Base-by-base conservation (phyloP, 92 coral and sea anemone species). In the Pocillopora grandis region DNA sequence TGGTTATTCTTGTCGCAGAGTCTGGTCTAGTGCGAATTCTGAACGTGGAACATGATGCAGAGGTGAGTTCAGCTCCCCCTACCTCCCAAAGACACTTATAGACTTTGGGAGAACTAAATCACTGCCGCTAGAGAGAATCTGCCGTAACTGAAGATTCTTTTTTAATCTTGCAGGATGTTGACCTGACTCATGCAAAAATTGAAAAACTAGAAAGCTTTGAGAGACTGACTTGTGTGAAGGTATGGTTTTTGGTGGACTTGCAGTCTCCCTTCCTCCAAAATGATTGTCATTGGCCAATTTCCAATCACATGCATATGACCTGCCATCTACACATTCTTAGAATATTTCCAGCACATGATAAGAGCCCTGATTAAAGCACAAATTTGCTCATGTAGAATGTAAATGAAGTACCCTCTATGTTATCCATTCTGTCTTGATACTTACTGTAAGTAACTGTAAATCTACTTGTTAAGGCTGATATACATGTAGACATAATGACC, bases 141-240 rank as follows among this genome's bases (percentile, higher is more conserved):
- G 31, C 23, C 18, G 18, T 11, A 33, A 12, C 20, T 71, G 76
- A n/a, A 48, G 1, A 18, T 48, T 55, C 9, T 71, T 17, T 8
- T 18, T 74, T 66, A 17, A 2, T 52, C 62, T 18, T 72, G 12
- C 64, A 95, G 98, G 95, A 94, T 70, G 99, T 97, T 58, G 99
- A 97, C 76, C 94, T 97, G 42, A 92, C 95, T 49, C 99, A 97
- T 89, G 92, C 94, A 80, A 89, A 92, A 85, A 89, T 97, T 66
- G 94, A 88, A 62, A 92, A 88, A 76, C 95, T 97, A 75, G 98
- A 97, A 79, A 90, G 92, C 80, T 84, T 97, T 78, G 99, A 92
- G 74, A 88, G 91, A 77, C 81, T 94, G 68, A 87, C 87, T 73
- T 71, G 90, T 83, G 91, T 94, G 58, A 94, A 94, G 95, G 98